Evolutionary conservation across 2,888 invertebrate genomes (phyloP).

Genomic region (Alloplasta piceator): DNA sequence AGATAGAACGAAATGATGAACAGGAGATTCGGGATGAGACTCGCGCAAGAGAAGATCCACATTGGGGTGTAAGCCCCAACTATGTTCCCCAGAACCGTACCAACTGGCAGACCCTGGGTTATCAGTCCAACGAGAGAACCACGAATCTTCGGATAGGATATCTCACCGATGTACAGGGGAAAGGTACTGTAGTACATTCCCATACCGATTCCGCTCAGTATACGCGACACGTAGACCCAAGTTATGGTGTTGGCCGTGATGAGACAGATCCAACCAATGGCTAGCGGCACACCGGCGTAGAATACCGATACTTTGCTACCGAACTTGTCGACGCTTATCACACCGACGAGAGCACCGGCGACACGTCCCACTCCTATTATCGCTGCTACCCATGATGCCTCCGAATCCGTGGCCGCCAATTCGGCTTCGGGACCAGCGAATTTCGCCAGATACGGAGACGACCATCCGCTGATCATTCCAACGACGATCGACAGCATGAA

Average conservation of each 20-base stretch:
- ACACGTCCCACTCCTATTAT: constrained; percentile 65
- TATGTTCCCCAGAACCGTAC: constrained; percentile 74
- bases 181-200: constrained; percentile 75
- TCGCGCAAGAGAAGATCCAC: constrained; percentile 72
- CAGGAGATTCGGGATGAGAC: constrained; percentile 70
- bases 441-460: constrained; percentile 75
- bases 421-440: constrained; percentile 66
- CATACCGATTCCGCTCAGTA: constrained; percentile 67
- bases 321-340: constrained; percentile 57
- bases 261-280: constrained; percentile 59
- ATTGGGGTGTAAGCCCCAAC: constrained; percentile 76
- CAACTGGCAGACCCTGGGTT: constrained; percentile 74
- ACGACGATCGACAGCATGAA: constrained; percentile 69
- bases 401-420: constrained; percentile 56
- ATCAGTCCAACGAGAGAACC: constrained; percentile 76
- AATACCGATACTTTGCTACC: constrained; percentile 63
- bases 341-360: constrained; percentile 63
- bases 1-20: constrained; percentile 72
- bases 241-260: constrained; percentile 55
- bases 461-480: constrained; percentile 75
- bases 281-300: constrained; percentile 53
- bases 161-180: constrained; percentile 76
- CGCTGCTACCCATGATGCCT: constrained; percentile 67
- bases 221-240: constrained; percentile 62
- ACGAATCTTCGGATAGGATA: constrained; percentile 75